Evolutionary conservation across 2,797 vertebrate species (phyloP), one percentile per base, ranked within the genome.

Genomic region (Sylvilagus floridanus): DNA sequence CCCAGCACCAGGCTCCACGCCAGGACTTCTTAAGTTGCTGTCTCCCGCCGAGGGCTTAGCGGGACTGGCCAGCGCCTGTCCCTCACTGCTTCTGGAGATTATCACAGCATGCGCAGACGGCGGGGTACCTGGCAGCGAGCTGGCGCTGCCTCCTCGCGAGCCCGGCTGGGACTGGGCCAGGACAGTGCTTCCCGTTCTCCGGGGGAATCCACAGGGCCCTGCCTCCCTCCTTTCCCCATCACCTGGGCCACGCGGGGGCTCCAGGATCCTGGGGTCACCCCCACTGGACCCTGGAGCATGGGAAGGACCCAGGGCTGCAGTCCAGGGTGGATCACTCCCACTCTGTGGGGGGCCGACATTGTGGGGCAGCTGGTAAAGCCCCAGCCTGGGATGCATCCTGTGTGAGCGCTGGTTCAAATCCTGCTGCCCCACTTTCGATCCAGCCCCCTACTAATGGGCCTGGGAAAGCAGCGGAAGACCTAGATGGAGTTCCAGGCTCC

Each of bases 21-120:
- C 97, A 97, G 88, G 77, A 91, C 94, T 97, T 94, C 95, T 89
- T 90, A 84, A 95, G 90, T 82, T 57, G 68, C 88, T 65, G 77
- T 79, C 83, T 91, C 95, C 91, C 1, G 47, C 66, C 0, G 75
- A 82, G 72, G 84, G 90, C 91, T 97, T 81, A 95, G 93, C 35
- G 6, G 62, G 84, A 37, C 81, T 26, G 66, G 95, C 94, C 82
- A 93, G 90, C 86, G 79, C 86, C 96, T 65, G 14, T 77, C 90
- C 85, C 72, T 90, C 71, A 66, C 76, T 37, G n/a, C 66, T 73
- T 85, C 94, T 90, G 78, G 90, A 87, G 93, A 96, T 96, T 93
- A 94, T 83, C 95, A 71, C 68, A 72, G 96, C 73, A 65, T 28
- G 30, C 73, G 22, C 69, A 79, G 77, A 75, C 62, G 24, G 93